Evolutionary conservation across 2,797 vertebrate species (phyloP).

Genomic region (Crenichthys baileyi): DNA sequence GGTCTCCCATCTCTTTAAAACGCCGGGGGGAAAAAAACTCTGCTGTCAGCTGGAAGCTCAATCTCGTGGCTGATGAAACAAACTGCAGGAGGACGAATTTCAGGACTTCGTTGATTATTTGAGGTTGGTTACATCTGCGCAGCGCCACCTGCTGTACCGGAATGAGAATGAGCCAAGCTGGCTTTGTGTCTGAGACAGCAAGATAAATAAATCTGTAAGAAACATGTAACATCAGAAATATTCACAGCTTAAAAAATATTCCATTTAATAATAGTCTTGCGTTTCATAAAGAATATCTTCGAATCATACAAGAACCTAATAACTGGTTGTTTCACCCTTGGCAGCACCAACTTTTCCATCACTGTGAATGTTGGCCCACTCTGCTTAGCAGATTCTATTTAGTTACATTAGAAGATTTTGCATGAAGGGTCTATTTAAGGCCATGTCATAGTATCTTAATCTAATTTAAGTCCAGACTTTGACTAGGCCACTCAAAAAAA

Average conservation of each 20-base stretch:
- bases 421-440: no score
- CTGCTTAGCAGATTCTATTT: no score
- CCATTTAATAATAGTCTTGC: neutral
- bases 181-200: neutral
- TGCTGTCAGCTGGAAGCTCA: neutral
- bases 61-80: constrained; percentile 66
- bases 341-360: no score
- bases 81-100: constrained; percentile 13
- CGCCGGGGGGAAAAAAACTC: constrained; percentile 1
- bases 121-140: accelerated
- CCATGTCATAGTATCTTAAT: no score
- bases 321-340: no score
- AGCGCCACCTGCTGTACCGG: constrained; percentile 23
- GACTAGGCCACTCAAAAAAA: no score
- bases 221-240: neutral
- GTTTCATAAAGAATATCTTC: neutral
- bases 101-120: constrained; percentile 10
- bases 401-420: no score
- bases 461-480: no score
- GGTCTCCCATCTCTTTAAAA: constrained; percentile 80
- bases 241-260: neutral
- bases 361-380: no score
- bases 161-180: neutral
- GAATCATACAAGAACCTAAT: neutral
- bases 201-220: neutral